Evolutionary conservation across 2,888 invertebrate species (phyloP).

Genomic region (Sesamia inferens): DNA sequence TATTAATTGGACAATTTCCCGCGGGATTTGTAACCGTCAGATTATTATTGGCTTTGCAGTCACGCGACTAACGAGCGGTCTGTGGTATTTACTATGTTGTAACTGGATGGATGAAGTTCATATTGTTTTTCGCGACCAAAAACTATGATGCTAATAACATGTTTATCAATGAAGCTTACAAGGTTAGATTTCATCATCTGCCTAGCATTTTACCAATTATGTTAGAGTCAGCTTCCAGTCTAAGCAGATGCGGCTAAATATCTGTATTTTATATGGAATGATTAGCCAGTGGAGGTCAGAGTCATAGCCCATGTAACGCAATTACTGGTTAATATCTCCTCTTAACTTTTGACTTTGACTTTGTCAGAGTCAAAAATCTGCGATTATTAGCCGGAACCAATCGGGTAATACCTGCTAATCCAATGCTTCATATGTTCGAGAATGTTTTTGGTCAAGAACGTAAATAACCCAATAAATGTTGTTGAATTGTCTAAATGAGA

Average conservation of each 20-base stretch:
- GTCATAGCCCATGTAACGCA: background rate
- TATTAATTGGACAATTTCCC: slow-evolving; percentile 40
- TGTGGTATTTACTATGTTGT: slow-evolving; percentile 15
- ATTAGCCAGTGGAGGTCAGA: background rate
- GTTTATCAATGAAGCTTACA: background rate
- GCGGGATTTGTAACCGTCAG: slow-evolving; percentile 18
- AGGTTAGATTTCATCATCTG: background rate
- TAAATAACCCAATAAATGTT: background rate
- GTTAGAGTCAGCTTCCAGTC: background rate
- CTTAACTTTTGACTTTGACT: too few species aligned
- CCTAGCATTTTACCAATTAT: background rate
- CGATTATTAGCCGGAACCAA: background rate
- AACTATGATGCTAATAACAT: slow-evolving; percentile 2
- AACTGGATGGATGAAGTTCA: background rate
- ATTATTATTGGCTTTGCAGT: slow-evolving; percentile 34
- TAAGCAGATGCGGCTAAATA: background rate
- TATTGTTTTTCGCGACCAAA: slow-evolving; percentile 1
- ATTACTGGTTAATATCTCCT: background rate
- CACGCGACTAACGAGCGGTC: slow-evolving; percentile 29
- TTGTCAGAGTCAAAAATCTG: background rate
- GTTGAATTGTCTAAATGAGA: too few species aligned
- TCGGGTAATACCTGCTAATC: background rate
- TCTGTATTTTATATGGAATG: background rate
- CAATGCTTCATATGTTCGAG: background rate
- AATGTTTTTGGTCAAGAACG: background rate